Evolutionary conservation across 2,797 vertebrate species (phyloP).

Genomic region (Strix occidentalis): DNA sequence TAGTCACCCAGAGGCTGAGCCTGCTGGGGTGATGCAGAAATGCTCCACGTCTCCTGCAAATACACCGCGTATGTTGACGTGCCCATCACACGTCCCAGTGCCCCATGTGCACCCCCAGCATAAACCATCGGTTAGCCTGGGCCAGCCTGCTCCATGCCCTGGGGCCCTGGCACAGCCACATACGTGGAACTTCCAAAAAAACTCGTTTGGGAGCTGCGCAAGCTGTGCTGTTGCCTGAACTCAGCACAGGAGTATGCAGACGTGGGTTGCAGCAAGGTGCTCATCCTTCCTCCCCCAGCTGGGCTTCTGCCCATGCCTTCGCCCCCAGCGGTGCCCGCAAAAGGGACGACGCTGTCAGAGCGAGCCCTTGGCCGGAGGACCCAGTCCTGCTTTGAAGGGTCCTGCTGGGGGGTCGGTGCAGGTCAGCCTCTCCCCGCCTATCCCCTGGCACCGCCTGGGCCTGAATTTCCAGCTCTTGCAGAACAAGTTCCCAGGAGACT

Average conservation of each 20-base stretch:
- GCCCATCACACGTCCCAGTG: accelerated
- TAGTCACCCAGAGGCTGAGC: neutral
- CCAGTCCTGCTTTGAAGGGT: neutral
- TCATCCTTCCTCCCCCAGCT: neutral
- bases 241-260: neutral
- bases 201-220: accelerated
- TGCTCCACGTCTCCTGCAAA: neutral
- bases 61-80: neutral
- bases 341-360: neutral
- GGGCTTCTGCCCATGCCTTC: neutral
- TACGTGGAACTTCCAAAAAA: neutral
- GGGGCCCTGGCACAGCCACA: neutral
- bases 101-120: neutral
- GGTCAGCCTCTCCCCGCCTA: neutral
- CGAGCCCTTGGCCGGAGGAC: neutral
- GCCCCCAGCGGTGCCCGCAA: neutral
- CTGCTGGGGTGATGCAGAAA: neutral
- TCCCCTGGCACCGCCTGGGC: neutral
- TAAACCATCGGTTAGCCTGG: neutral
- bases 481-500: neutral
- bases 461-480: slow-evolving; percentile 20
- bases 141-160: neutral
- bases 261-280: neutral
- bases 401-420: neutral
- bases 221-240: neutral